A percentile compares a stretch with the other conserved stretches of the same genome.
Conservation (phyloP, 2,888 invertebrate species). For the Drosophila macrospina region DNA sequence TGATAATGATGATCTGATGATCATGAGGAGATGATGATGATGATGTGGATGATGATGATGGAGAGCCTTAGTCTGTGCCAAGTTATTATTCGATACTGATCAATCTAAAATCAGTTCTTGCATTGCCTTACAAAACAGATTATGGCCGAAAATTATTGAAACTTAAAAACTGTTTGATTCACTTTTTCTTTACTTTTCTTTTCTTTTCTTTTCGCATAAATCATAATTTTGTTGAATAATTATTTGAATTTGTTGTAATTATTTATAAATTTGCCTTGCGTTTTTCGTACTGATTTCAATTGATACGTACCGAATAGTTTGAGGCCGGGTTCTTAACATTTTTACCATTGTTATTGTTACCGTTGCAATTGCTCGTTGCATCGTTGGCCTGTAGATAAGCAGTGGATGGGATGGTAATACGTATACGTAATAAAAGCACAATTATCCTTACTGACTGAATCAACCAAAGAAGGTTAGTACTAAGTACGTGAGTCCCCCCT, state of each 20-base stretch:
- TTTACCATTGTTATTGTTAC: slow-evolving; percentile 83
- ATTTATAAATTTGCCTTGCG: slow-evolving; percentile 42
- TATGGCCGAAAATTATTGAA: slow-evolving; percentile 62
- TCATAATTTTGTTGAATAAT: slow-evolving; percentile 23
- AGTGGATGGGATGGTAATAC: slow-evolving; percentile 84
- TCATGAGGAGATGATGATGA: slow-evolving; percentile 10
- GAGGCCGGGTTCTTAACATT: slow-evolving; percentile 85
- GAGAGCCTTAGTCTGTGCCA: slow-evolving; percentile 33
- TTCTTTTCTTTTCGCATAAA: neutral
- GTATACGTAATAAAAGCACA: slow-evolving; percentile 61
- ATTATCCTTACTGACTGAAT: slow-evolving; percentile 48
- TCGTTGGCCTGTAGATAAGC: slow-evolving; percentile 86
- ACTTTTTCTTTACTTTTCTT: too few relatives aligned
- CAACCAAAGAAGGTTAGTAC: slow-evolving; percentile 66
- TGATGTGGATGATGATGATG: slow-evolving; percentile 23
- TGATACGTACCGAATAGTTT: slow-evolving; percentile 86
- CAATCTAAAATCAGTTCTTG: slow-evolving; percentile 85
- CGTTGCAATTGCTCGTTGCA: slow-evolving; percentile 83
- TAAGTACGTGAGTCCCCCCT: slow-evolving; percentile 24
- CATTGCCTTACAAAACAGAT: slow-evolving; percentile 43
- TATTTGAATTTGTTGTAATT: slow-evolving; percentile 17
- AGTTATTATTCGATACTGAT: slow-evolving; percentile 85
- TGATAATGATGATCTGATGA: slow-evolving; percentile 7
- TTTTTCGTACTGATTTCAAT: slow-evolving; percentile 85
- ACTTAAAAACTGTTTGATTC: slow-evolving; percentile 27